phyloP scores from a whole-genome alignment of 2,888 invertebrate species.

The Altica lythri region DNA sequence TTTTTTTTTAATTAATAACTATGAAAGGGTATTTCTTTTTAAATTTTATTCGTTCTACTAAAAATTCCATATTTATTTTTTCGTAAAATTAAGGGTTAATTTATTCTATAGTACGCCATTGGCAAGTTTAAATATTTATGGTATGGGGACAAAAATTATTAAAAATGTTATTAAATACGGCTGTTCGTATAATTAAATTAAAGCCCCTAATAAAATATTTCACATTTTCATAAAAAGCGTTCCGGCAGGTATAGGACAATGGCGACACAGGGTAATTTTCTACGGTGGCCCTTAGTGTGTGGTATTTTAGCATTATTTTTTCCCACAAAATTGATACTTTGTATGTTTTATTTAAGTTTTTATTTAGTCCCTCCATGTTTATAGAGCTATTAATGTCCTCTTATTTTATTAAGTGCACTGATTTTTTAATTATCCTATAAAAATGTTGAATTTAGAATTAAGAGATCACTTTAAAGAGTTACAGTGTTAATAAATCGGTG shows the following conservation, averaged over 20 bases:
- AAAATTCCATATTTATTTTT: no score
- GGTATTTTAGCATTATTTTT: constrained; percentile 9
- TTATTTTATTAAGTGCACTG: neutral
- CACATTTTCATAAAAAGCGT: constrained; percentile 28
- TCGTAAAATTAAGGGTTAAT: no score
- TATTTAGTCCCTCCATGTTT: neutral
- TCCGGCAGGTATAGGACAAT: constrained; percentile 13
- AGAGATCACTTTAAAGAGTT: no score
- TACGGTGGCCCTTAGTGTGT: constrained; percentile 5
- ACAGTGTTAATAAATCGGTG: no score
- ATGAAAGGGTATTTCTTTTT: no score
- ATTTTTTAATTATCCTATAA: constrained; percentile 1
- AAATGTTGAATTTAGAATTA: no score
- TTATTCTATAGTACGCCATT: no score
- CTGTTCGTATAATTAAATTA: constrained; percentile 15
- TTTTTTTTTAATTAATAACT: no score
- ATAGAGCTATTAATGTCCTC: neutral
- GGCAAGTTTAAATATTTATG: no score
- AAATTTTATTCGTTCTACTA: no score
- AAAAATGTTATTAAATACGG: no score
- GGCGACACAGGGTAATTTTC: constrained; percentile 9
- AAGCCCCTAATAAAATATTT: constrained; percentile 29
- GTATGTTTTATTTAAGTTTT: neutral
- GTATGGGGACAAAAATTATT: no score
- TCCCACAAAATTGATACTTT: neutral